phyloP scores from a whole-genome alignment of 2,113 vertebrate genomes.

The Thoracochromis brauschi region DNA sequence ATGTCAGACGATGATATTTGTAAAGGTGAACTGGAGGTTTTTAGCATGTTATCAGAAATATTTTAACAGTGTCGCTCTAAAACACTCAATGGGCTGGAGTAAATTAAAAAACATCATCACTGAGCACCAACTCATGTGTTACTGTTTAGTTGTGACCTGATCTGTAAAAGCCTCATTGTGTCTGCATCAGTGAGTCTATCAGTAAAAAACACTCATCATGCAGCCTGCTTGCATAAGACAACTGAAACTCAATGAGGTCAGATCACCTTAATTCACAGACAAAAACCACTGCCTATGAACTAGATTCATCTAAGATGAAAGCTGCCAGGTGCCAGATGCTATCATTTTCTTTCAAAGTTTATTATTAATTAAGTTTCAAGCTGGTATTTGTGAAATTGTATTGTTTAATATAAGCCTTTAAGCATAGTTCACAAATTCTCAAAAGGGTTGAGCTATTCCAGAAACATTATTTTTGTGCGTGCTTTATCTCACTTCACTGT shows the following conservation, averaged over 20 bases:
- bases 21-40: background rate
- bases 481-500: background rate
- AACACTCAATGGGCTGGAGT: background rate
- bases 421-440: background rate
- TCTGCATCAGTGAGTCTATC: background rate
- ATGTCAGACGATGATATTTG: background rate
- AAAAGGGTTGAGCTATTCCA: background rate
- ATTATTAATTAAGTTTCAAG: background rate
- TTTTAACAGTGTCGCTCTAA: background rate
- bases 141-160: background rate
- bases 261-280: background rate
- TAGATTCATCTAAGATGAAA: background rate
- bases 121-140: background rate
- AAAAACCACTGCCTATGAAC: background rate
- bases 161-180: background rate
- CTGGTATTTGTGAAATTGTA: background rate
- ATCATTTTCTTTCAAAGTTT: background rate
- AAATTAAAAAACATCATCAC: background rate
- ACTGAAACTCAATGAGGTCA: background rate
- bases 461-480: background rate
- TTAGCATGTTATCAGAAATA: background rate
- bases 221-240: background rate
- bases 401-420: background rate
- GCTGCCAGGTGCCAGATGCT: background rate
- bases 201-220: background rate